These are phyloP conservation scores for Pagetopsis macropterus DNA, from an alignment of 2,797 vertebrate genomes.

Conservation along the genomic window DNA sequence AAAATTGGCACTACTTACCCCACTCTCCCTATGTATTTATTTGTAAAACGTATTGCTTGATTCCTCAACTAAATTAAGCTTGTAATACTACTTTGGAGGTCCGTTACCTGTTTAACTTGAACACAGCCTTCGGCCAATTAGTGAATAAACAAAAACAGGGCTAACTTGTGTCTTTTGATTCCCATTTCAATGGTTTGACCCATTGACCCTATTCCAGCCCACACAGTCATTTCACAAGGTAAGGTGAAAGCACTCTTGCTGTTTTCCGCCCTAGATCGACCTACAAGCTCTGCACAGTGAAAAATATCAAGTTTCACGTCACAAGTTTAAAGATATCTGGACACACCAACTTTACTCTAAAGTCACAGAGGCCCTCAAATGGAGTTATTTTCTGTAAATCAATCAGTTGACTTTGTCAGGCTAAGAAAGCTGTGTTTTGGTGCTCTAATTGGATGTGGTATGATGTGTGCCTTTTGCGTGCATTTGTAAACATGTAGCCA, in stretches of 20 bases:
- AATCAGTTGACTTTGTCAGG: constrained; percentile 17
- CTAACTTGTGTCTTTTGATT: constrained; percentile 25
- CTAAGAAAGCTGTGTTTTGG: neutral
- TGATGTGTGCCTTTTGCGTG: neutral
- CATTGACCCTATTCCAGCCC: constrained; percentile 8
- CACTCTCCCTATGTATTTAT: neutral
- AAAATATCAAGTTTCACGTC: constrained; percentile 22
- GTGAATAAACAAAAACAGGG: neutral
- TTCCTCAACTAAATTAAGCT: neutral
- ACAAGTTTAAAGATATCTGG: neutral
- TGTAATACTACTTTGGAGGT: neutral
- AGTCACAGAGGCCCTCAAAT: neutral
- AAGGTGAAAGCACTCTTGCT: constrained; percentile 16
- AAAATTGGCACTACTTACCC: too few relatives aligned
- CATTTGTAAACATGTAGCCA: neutral
- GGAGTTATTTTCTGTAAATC: neutral
- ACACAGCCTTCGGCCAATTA: neutral
- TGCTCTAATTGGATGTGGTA: neutral
- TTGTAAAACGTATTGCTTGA: neutral
- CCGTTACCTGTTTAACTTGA: constrained; percentile 7
- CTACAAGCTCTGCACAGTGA: constrained; percentile 2
- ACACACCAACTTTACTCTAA: neutral
- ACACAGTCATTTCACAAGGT: constrained; percentile 10
- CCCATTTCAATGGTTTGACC: constrained; percentile 24
- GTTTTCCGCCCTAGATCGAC: neutral